These are phyloP conservation scores for Electrona antarctica DNA, from an alignment of 2,113 vertebrate genomes.

Conservation along the genomic window DNA sequence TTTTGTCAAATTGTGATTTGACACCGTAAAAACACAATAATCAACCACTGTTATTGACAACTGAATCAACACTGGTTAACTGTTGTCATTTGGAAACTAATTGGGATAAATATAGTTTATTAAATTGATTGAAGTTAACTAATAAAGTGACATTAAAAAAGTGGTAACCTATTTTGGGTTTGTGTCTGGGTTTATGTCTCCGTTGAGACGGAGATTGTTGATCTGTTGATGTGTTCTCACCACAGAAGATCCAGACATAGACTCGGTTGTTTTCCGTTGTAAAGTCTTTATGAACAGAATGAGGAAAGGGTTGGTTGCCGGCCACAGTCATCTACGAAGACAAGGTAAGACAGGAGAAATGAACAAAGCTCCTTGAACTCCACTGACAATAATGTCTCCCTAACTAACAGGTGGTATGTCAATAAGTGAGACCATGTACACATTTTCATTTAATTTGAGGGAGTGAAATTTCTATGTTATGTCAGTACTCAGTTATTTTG, in stretches of 20 bases:
- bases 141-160: not conserved
- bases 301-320: constrained; percentile 72
- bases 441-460: too few species aligned
- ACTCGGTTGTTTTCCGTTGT: constrained; percentile 75
- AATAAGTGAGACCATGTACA: not conserved
- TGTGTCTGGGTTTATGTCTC: constrained; percentile 5
- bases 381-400: not conserved
- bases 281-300: constrained; percentile 75
- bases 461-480: not conserved
- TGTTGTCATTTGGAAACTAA: not conserved
- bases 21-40: constrained; percentile 10
- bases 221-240: constrained; percentile 56
- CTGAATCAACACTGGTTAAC: constrained; percentile 11
- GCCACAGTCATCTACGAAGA: constrained; percentile 57
- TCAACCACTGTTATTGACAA: constrained; percentile 21
- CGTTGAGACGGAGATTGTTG: constrained; percentile 28
- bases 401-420: constrained; percentile 13
- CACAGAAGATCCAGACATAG: constrained; percentile 70
- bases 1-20: not conserved
- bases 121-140: too few species aligned
- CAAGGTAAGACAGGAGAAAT: constrained; percentile 67
- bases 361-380: not conserved
- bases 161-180: constrained; percentile 13
- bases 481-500: not conserved
- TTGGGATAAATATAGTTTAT: too few species aligned